Evolutionary conservation across 2,888 invertebrate species (phyloP).

Genomic region (Drosophila nigritarsus): DNA sequence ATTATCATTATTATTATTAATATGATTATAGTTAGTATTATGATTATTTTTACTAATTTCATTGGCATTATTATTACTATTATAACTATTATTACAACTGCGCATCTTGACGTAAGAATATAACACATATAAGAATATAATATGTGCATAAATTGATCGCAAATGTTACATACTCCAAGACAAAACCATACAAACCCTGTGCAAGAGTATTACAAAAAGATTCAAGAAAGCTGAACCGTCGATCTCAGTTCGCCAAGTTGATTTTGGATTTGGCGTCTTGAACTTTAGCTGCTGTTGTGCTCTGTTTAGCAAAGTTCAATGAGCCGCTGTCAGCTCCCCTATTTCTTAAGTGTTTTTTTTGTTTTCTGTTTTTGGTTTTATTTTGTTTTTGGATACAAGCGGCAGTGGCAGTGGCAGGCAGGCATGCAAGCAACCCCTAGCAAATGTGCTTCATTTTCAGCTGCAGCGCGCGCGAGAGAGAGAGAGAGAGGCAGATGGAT

Average conservation of each 20-base stretch:
- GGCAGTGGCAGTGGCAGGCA: not conserved
- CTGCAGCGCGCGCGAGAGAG: slow-evolving; percentile 46
- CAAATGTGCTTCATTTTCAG: slow-evolving; percentile 67
- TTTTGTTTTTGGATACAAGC: slow-evolving; percentile 40
- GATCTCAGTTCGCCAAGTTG: slow-evolving; percentile 54
- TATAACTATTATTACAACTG: not conserved
- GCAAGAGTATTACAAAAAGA: slow-evolving; percentile 22
- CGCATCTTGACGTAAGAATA: not conserved
- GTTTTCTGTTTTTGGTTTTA: slow-evolving; percentile 36
- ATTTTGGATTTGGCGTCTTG: slow-evolving; percentile 60
- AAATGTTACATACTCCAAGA: not conserved
- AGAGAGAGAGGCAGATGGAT: slow-evolving; percentile 11
- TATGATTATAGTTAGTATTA: too few relatives aligned
- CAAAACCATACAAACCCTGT: not conserved
- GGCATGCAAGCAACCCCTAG: slow-evolving; percentile 64
- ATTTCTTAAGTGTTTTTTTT: slow-evolving; percentile 19
- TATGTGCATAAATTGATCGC: not conserved
- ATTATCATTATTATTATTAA: too few relatives aligned
- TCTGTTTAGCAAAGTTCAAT: slow-evolving; percentile 71
- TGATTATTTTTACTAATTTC: too few relatives aligned
- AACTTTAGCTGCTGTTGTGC: slow-evolving; percentile 61
- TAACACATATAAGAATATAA: too few relatives aligned
- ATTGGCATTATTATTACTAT: too few relatives aligned
- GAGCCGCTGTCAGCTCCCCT: slow-evolving; percentile 69
- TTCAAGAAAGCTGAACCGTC: slow-evolving; percentile 36